A percentile compares a stretch with the other conserved stretches of the same genome.
phyloP scores from a whole-genome alignment of 1,140 invertebrate genomes.

The Hylaeus volcanicus region DNA sequence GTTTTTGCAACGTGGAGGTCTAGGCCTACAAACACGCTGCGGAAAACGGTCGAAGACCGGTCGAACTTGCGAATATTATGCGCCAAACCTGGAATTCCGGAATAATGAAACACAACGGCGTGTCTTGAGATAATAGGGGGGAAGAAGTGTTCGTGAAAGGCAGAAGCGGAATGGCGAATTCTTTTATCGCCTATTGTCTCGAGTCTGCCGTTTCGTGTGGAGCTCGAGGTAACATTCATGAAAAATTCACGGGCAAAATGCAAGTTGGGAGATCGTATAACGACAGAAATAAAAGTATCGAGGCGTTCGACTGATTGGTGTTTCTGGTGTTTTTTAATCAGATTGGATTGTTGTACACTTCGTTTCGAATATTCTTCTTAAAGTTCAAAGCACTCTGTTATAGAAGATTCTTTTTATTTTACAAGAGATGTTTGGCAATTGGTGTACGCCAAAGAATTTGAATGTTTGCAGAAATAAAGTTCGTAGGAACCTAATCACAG shows the following conservation, averaged over 20 bases:
- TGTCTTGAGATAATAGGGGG: conserved; percentile 10
- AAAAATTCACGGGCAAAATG: neutral
- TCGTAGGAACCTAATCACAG: too few species aligned
- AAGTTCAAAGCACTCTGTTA: too few species aligned
- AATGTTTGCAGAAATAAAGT: too few species aligned
- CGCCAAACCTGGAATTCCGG: conserved; percentile 48
- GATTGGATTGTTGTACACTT: too few species aligned
- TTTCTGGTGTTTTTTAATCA: neutral
- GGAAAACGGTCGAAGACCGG: conserved; percentile 50
- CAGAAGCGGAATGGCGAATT: neutral
- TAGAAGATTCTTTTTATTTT: too few species aligned
- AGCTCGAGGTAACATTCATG: neutral
- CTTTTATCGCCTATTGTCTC: conserved; percentile 17
- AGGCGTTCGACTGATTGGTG: neutral
- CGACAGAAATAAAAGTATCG: neutral
- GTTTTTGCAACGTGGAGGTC: conserved; percentile 63
- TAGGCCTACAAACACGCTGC: conserved; percentile 37
- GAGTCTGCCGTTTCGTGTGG: neutral
- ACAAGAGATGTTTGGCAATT: too few species aligned
- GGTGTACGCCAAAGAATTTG: too few species aligned
- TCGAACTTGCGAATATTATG: conserved; percentile 55
- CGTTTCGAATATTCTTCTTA: too few species aligned
- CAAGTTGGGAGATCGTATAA: neutral
- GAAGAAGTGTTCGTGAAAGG: neutral
- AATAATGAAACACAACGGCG: conserved; percentile 49